Conservation (phyloP, 2,113 vertebrate genomes). For the Nothoprocta perdicaria region DNA sequence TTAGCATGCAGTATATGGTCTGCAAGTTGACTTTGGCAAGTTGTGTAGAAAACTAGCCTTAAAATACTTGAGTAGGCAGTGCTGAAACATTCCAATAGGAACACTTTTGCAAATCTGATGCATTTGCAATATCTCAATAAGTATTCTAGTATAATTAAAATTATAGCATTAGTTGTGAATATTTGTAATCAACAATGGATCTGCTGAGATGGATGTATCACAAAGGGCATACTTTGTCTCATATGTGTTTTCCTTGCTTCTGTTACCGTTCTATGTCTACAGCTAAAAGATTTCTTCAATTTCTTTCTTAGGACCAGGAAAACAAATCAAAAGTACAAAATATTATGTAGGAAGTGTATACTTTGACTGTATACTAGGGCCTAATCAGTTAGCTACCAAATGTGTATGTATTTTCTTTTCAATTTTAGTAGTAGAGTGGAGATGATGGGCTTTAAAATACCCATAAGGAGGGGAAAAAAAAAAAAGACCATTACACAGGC, state of each 20-base stretch:
- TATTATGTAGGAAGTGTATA: not conserved
- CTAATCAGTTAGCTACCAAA: not conserved
- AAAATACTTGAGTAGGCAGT: not conserved
- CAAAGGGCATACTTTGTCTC: constrained; percentile 23
- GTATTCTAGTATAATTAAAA: not conserved
- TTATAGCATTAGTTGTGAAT: not conserved
- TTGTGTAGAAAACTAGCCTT: not conserved
- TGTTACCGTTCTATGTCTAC: constrained; percentile 16
- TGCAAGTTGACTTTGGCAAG: not conserved
- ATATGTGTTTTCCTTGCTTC: not conserved
- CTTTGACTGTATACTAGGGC: not conserved
- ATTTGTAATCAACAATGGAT: constrained; percentile 39
- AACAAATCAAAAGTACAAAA: not conserved
- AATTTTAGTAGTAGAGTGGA: not conserved
- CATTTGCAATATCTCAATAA: not conserved
- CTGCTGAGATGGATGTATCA: constrained; percentile 59
- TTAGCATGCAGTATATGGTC: not conserved
- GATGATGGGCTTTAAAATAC: not conserved
- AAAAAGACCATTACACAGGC: not conserved
- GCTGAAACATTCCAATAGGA: not conserved
- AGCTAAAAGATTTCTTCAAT: not conserved
- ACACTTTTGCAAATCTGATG: not conserved
- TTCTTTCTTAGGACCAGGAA: not conserved
- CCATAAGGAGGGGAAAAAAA: not conserved
- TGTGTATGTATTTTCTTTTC: not conserved